These are phyloP conservation scores for Diorhabda elongata DNA, from an alignment of 1,140 invertebrate genomes.

Conservation along the genomic window DNA sequence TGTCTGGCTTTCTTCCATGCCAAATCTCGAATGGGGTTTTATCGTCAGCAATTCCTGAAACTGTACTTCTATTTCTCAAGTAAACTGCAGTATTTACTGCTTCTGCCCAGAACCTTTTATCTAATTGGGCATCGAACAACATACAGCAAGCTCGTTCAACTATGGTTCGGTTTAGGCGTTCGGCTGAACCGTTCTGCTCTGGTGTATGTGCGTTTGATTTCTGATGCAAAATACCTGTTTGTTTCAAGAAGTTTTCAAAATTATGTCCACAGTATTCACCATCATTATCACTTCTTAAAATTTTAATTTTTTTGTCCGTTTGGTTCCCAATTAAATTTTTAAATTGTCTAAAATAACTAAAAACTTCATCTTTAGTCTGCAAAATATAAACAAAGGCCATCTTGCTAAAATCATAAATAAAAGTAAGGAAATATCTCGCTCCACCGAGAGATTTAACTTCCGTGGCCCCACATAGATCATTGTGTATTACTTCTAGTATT, in stretches of 20 bases:
- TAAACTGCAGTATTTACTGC: background rate
- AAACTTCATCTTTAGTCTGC: constrained; percentile 38
- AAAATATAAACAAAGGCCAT: constrained; percentile 45
- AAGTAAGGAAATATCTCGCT: constrained; percentile 39
- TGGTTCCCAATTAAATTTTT: constrained; percentile 34
- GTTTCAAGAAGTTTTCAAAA: constrained; percentile 34
- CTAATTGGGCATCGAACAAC: constrained; percentile 41
- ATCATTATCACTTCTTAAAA: constrained; percentile 29
- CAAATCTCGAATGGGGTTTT: constrained; percentile 38
- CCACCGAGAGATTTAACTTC: constrained; percentile 24
- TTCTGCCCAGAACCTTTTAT: constrained; percentile 6
- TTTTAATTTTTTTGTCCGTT: constrained; percentile 41
- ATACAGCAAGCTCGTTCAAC: constrained; percentile 44
- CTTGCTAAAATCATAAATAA: constrained; percentile 45
- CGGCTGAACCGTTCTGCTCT: constrained; percentile 47
- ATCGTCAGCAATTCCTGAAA: background rate
- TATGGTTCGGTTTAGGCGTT: constrained; percentile 46
- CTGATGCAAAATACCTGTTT: constrained; percentile 33
- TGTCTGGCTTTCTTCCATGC: constrained; percentile 47
- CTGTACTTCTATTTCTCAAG: background rate
- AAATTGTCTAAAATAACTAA: constrained; percentile 36
- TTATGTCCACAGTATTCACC: constrained; percentile 35
- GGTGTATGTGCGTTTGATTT: constrained; percentile 42
- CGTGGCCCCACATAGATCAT: constrained; percentile 1
- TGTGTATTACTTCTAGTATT: constrained; percentile 38